Evolutionary conservation across 2,888 invertebrate genomes (phyloP), one percentile per base, ranked within the genome.

Genomic region (Leptogaster cylindrica): DNA sequence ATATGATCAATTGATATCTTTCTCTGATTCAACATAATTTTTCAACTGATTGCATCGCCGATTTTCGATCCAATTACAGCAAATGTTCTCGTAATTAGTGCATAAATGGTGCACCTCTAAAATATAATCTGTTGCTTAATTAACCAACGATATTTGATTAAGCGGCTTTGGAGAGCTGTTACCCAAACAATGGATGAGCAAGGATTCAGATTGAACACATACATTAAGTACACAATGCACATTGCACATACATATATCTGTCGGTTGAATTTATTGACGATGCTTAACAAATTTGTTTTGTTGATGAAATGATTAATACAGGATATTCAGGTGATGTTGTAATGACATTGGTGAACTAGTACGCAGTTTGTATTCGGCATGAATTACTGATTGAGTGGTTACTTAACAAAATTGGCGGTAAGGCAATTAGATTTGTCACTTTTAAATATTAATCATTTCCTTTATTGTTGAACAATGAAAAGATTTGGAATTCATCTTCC

Each of bases 61-160:
- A 31, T 33, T 18, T 33, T 31, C 33, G 18, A 52, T 52, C 33
- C 52, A 18, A 12, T 52, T 52, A 14, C 10, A 27, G 16, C 33
- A 52, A 8, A 31, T 16, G 33, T 33, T 52, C 23, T 39, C 36
- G 18, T 33, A 55, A 55, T 55, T 55, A 36, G 16, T 55, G 31
- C 55, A 55, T 31, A 33, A 55, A 55, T 55, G 55, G 36, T 20
- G n/a, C 20, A 20, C 55, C 55, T 8, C 55, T 36, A 25, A 36
- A 55, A 36, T 55, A 20, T 36, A 55, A 16, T 55, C 20, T 55
- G 18, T 31, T 55, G 55, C 27, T 55, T 20, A 55, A 36, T 31
- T 55, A 55, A 33, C 55, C 55, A 36, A 31, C 55, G 10, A 36
- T 16, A 58, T 58, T 58, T 58, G 41, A 58, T 58, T 58, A 58